Evolutionary conservation across 2,797 vertebrate species (phyloP), one percentile per base, ranked within the genome.

Genomic region (Gambelia wislizenii): DNA sequence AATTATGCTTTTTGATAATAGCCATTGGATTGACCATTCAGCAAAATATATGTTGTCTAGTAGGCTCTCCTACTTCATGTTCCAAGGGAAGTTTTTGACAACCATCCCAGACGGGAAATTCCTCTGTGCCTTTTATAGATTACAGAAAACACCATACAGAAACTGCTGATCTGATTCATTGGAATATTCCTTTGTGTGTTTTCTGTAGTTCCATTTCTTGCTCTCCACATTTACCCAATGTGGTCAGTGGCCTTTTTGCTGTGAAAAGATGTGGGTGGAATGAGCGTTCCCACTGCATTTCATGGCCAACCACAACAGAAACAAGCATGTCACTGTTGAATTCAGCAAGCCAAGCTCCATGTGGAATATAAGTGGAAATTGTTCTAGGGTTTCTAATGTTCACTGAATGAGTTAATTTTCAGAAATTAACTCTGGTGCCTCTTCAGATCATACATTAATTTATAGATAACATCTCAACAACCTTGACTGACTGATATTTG

Each of bases 391-490:
- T 56, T 85, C 39, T 61, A 76, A 76, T 85, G 39, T 4, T 85
- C 77, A 36, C 16, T 14, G 20, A 49, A 27, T 52, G 14, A 49
- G n/a, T 54, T 52, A 54, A 18, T 83, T 67, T 91, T 89, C 10
- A 0, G 0, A 93, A 88, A 90, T 6, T 75, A 94, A 88, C 93
- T 87, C 88, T 83, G 77, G 90, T 90, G 59, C 91, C 86, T 86
- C n/a, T 27, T 94, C 93, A 93, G 84, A 75, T 93, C 92, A 90
- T 86, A 89, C 64, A 86, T 79, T 72, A 92, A 87, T 94, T 96
- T 94, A 30, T 84, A 92, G 30, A 22, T 93, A 30, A 89, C 90
- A 82, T 49, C 22, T 74, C 90, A 92, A 95, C 95, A 56, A 90
- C 96, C 96, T 96, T 83, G 92, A 88, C 85, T 67, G 67, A 80